These are phyloP conservation scores for Eulemur mongoz DNA, from an alignment of 2,797 vertebrate genomes.

Conservation along the genomic window DNA sequence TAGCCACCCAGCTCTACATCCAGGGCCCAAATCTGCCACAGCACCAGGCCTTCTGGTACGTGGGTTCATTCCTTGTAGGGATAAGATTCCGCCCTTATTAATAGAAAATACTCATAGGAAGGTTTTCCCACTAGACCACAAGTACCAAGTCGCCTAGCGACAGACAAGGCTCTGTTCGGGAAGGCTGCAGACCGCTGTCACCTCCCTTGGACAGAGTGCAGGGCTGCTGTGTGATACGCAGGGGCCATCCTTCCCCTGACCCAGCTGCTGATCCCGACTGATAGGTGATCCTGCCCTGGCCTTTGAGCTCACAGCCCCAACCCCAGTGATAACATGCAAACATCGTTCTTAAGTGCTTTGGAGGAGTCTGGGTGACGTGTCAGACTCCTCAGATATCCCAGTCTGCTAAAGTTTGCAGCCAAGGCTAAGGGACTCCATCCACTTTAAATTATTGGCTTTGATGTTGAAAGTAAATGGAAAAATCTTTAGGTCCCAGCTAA, in stretches of 20 bases:
- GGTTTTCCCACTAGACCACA: neutral
- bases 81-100: neutral
- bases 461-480: neutral
- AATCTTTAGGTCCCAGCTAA: neutral
- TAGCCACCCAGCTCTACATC: rapidly evolving
- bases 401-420: neutral
- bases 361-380: neutral
- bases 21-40: neutral
- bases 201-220: neutral
- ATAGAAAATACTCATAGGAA: neutral
- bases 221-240: neutral
- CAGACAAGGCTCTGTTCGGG: neutral
- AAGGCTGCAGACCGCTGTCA: neutral
- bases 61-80: neutral
- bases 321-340: neutral
- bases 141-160: neutral
- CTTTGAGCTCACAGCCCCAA: neutral
- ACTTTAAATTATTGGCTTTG: neutral
- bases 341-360: neutral
- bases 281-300: neutral
- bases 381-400: neutral
- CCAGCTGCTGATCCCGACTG: neutral
- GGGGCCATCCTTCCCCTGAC: neutral
- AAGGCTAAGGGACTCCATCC: neutral
- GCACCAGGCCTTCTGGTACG: neutral